Conservation (phyloP, 2,113 vertebrate species). For the Pangasianodon gigas region DNA sequence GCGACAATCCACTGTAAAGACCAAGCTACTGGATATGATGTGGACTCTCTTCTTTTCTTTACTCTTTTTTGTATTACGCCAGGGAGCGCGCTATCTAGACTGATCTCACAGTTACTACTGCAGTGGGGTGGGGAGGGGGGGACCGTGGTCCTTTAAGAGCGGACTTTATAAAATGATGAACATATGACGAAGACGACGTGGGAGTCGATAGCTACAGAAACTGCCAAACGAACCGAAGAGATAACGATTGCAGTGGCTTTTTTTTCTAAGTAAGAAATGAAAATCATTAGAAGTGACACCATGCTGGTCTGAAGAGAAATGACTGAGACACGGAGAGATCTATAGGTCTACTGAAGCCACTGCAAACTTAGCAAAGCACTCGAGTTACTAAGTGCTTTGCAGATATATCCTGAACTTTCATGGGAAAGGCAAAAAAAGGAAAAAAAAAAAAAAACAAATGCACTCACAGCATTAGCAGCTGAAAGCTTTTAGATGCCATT, state of each 20-base stretch:
- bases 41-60: conserved; percentile 54
- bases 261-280: conserved; percentile 26
- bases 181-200: conserved; percentile 38
- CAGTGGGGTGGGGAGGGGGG: neutral
- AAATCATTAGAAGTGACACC: conserved; percentile 47
- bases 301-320: conserved; percentile 42
- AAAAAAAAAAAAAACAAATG: conserved; percentile 46
- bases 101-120: conserved; percentile 52
- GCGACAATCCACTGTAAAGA: conserved; percentile 81
- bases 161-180: conserved; percentile 34
- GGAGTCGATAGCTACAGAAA: conserved; percentile 72
- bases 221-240: conserved; percentile 67
- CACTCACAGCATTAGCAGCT: conserved; percentile 58
- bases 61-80: conserved; percentile 69
- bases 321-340: conserved; percentile 50
- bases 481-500: conserved; percentile 64
- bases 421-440: conserved; percentile 40
- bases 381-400: conserved; percentile 45
- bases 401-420: conserved; percentile 58
- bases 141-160: conserved; percentile 39
- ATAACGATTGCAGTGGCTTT: conserved; percentile 29
- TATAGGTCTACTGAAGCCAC: conserved; percentile 54
- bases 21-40: conserved; percentile 70
- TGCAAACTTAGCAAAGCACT: conserved; percentile 50
- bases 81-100: conserved; percentile 63